These are phyloP conservation scores for Ibycter americanus DNA, from an alignment of 2,797 vertebrate species.

Conservation along the genomic window DNA sequence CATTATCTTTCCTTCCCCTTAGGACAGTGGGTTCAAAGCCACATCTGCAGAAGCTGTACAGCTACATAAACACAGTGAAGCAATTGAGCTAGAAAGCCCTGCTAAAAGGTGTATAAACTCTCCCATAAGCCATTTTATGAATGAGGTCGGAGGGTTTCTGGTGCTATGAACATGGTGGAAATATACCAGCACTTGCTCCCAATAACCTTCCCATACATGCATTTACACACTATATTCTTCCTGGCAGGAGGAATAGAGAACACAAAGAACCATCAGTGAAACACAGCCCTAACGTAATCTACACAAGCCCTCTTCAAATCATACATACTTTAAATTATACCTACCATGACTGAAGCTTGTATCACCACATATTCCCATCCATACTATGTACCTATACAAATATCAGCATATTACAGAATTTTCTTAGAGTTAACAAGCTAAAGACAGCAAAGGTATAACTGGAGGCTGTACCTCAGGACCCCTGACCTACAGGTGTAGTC, in stretches of 20 bases:
- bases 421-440: neutral
- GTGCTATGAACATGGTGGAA: neutral
- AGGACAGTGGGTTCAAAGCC: neutral
- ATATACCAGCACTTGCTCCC: neutral
- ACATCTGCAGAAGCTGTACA: neutral
- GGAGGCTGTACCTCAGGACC: neutral
- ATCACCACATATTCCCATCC: neutral
- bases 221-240: neutral
- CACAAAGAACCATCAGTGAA: neutral
- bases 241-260: neutral
- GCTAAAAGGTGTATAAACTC: neutral
- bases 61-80: neutral
- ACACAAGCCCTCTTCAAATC: neutral
- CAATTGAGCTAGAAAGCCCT: neutral
- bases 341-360: too few species aligned
- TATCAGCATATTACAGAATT: neutral
- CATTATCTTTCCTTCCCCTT: neutral
- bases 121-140: neutral
- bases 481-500: neutral
- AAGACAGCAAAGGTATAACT: neutral
- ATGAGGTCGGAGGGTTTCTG: neutral
- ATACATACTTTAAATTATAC: neutral
- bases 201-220: neutral
- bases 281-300: neutral
- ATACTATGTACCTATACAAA: neutral